Evolutionary conservation across 2,888 invertebrate genomes (phyloP).

Genomic region (Eutolmus rufibarbis): DNA sequence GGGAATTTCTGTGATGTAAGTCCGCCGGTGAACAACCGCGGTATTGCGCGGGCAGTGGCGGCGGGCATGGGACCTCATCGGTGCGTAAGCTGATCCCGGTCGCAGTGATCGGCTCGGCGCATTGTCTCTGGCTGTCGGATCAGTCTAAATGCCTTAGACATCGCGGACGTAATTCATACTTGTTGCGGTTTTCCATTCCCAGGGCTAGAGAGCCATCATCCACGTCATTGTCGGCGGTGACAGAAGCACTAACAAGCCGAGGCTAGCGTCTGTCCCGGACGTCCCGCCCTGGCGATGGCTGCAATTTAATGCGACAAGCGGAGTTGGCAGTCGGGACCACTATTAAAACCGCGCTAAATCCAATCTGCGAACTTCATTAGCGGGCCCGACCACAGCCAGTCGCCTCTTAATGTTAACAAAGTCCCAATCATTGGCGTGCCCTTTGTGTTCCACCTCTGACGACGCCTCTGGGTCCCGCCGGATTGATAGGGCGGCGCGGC

Average conservation of each 20-base stretch:
- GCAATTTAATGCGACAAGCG: conserved; percentile 26
- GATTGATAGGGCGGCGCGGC: not conserved
- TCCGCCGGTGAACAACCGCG: not conserved
- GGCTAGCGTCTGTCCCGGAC: not conserved
- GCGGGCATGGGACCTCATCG: not conserved
- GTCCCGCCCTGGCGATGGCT: not conserved
- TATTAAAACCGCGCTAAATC: conserved; percentile 2
- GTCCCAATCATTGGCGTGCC: not conserved
- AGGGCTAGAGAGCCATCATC: not conserved
- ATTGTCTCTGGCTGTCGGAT: not conserved
- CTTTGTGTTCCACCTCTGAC: not conserved
- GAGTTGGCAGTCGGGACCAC: not conserved
- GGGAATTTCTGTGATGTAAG: not conserved
- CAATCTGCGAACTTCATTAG: conserved; percentile 30
- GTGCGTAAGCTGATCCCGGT: not conserved
- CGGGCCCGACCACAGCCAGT: not conserved
- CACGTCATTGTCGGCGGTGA: conserved; percentile 14
- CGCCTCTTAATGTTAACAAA: not conserved
- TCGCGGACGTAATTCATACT: conserved; percentile 18
- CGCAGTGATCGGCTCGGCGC: not conserved
- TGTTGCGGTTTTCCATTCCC: conserved; percentile 32
- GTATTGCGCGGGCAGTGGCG: not conserved
- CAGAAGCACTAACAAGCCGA: conserved; percentile 26
- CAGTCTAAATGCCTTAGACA: not conserved
- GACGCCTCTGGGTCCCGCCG: not conserved